Percentiles rank a stretch among this genome's conserved stretches.
phyloP scores from a whole-genome alignment of 2,888 invertebrate species.

The Hesperia comma region DNA sequence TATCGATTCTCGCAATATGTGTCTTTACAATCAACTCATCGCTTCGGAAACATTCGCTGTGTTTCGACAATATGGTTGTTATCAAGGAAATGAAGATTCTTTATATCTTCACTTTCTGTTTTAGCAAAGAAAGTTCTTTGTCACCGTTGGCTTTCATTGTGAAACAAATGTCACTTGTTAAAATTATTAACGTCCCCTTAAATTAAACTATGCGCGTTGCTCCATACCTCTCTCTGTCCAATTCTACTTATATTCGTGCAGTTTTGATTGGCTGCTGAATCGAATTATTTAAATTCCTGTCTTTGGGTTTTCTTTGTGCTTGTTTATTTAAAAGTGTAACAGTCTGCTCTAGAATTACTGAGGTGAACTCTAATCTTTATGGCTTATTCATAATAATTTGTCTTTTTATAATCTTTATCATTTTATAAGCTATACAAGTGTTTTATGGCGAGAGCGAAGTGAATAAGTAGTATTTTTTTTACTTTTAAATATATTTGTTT shows the following conservation, averaged over 20 bases:
- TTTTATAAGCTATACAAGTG: no score
- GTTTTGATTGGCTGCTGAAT: constrained; percentile 45
- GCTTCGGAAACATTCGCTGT: neutral
- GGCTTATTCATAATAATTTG: neutral
- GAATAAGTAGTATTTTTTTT: no score
- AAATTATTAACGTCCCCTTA: constrained; percentile 29
- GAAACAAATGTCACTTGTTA: constrained; percentile 3
- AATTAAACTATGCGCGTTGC: constrained; percentile 26
- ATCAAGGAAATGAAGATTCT: constrained; percentile 11
- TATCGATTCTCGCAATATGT: neutral
- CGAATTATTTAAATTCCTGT: constrained; percentile 45
- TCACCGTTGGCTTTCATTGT: constrained; percentile 7
- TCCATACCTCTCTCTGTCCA: constrained; percentile 30
- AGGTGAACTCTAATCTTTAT: neutral
- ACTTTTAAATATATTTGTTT: no score
- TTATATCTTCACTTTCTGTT: constrained; percentile 11
- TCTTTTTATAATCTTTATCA: no score
- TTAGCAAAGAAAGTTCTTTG: constrained; percentile 14
- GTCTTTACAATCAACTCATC: constrained; percentile 18
- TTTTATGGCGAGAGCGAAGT: no score
- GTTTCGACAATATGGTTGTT: constrained; percentile 5
- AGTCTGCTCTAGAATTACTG: neutral
- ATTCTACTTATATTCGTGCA: constrained; percentile 31
- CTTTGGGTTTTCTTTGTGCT: constrained; percentile 9
- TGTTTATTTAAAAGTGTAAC: constrained; percentile 5